Conservation (phyloP, 2,113 vertebrate genomes). For the Formicarius rufipectus region DNA sequence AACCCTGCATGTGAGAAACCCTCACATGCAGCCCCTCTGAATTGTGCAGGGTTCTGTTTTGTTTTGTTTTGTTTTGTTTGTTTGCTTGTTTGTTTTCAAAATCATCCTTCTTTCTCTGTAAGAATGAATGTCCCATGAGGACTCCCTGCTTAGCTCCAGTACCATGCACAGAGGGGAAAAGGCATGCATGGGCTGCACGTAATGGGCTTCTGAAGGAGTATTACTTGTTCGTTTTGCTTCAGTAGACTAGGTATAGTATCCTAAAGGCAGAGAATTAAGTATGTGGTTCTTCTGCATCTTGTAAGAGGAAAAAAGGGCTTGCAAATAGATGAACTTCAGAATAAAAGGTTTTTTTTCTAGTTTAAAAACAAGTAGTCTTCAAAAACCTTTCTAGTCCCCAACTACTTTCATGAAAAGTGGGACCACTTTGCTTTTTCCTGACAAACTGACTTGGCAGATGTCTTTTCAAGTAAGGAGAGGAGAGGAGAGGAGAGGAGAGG, state of each 20-base stretch:
- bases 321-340: neutral
- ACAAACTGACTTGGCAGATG: neutral
- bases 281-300: neutral
- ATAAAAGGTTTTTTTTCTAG: neutral
- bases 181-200: rapidly evolving
- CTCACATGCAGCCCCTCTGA: rapidly evolving
- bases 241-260: neutral
- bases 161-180: neutral
- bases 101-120: neutral
- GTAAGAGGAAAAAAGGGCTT: neutral
- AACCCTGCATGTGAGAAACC: rapidly evolving
- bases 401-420: neutral
- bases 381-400: neutral
- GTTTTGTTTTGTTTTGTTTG: too few relatives aligned
- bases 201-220: neutral
- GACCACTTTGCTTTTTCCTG: neutral
- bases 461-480: neutral
- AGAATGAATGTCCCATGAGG: neutral
- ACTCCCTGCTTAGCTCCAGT: neutral
- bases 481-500: neutral
- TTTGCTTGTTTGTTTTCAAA: neutral
- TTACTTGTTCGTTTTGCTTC: neutral
- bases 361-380: neutral
- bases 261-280: neutral
- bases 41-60: neutral